A percentile compares a stretch with the other conserved stretches of the same genome.
Evolutionary conservation across 1,140 invertebrate species (phyloP).

Genomic region (Ptiloglossa arizonensis): DNA sequence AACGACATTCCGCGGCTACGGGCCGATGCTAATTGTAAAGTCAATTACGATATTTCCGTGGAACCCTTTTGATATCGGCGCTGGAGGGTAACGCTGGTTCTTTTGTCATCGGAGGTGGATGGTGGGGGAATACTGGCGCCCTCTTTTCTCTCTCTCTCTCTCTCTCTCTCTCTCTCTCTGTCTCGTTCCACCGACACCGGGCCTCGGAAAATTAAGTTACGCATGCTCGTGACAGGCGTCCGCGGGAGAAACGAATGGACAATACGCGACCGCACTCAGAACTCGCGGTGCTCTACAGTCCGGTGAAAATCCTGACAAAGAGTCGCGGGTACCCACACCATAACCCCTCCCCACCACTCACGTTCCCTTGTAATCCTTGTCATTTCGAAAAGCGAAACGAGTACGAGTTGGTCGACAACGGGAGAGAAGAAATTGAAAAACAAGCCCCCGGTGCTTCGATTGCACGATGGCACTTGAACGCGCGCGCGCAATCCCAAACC

Average conservation of each 20-base stretch:
- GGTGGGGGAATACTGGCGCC: too few species aligned
- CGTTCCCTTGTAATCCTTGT: slow-evolving; percentile 35
- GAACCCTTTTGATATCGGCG: slow-evolving; percentile 63
- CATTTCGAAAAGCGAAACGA: slow-evolving; percentile 41
- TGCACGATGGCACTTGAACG: slow-evolving; percentile 21
- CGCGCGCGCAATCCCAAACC: slow-evolving; percentile 13
- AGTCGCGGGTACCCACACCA: slow-evolving; percentile 20
- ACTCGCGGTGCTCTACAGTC: slow-evolving; percentile 52
- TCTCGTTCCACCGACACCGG: slow-evolving; percentile 34
- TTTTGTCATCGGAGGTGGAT: slow-evolving; percentile 66
- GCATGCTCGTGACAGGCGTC: slow-evolving; percentile 70
- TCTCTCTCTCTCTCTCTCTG: slow-evolving; percentile 12
- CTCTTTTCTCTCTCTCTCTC: slow-evolving; percentile 11
- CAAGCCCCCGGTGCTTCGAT: slow-evolving; percentile 15
- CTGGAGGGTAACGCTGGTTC: slow-evolving; percentile 42
- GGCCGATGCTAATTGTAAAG: slow-evolving; percentile 68
- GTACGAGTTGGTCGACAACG: slow-evolving; percentile 35
- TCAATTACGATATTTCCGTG: slow-evolving; percentile 69
- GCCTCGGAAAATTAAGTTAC: slow-evolving; percentile 71
- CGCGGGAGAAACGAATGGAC: slow-evolving; percentile 62
- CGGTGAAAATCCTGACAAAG: slow-evolving; percentile 65
- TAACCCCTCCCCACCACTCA: background rate
- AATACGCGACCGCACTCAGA: slow-evolving; percentile 64
- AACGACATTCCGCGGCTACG: slow-evolving; percentile 42
- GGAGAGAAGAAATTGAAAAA: slow-evolving; percentile 37